These are phyloP conservation scores for Achlya flavicornis DNA, from an alignment of 2,888 invertebrate species.

Conservation along the genomic window DNA sequence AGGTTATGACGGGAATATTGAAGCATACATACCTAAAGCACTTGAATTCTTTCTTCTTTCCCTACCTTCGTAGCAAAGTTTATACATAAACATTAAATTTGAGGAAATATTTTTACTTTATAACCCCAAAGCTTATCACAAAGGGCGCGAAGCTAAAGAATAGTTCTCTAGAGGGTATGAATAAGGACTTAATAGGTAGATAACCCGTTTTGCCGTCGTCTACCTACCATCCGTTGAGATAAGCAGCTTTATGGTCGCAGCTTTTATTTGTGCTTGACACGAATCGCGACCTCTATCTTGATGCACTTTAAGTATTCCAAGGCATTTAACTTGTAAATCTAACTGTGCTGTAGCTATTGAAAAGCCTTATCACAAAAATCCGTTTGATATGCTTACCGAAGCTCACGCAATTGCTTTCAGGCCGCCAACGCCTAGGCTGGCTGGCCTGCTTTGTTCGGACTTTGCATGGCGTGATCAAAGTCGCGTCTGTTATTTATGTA, in stretches of 20 bases:
- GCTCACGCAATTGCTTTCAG: constrained; percentile 31
- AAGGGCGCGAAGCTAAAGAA: constrained; percentile 23
- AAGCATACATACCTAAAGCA: too few species aligned
- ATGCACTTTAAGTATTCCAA: constrained; percentile 51
- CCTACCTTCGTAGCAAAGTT: too few species aligned
- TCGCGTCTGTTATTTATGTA: neutral
- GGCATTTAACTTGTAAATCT: constrained; percentile 28
- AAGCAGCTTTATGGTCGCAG: constrained; percentile 64
- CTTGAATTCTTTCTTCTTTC: too few species aligned
- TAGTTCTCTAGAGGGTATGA: constrained; percentile 36
- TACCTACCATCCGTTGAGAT: constrained; percentile 62
- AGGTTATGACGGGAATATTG: too few species aligned
- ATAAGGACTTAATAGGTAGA: constrained; percentile 56
- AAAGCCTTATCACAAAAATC: constrained; percentile 1
- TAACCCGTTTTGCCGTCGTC: constrained; percentile 56
- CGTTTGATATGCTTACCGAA: constrained; percentile 2
- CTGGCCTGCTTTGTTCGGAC: neutral
- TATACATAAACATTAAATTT: neutral
- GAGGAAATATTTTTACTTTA: constrained; percentile 14
- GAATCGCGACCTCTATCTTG: constrained; percentile 60
- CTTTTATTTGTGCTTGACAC: constrained; percentile 75
- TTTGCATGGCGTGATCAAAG: neutral
- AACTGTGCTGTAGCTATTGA: constrained; percentile 16
- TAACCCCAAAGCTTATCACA: constrained; percentile 17
- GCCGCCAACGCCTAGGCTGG: constrained; percentile 13